phyloP scores from a whole-genome alignment of 2,797 vertebrate species.

The Danio aesculapii region DNA sequence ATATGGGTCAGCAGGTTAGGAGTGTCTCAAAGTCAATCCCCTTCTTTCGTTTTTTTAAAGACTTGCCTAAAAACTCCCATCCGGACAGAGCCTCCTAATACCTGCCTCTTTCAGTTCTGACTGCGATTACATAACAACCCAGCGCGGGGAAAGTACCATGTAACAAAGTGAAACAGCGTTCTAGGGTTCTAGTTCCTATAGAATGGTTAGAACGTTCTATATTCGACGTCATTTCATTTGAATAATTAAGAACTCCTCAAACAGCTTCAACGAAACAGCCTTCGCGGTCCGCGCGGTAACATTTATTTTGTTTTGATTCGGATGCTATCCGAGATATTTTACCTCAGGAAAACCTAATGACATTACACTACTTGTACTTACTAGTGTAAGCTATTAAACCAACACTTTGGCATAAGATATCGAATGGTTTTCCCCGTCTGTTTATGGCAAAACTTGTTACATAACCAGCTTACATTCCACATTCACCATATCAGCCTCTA shows the following conservation, averaged over 20 bases:
- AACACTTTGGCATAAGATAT: constrained; percentile 52
- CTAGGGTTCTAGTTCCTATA: not conserved
- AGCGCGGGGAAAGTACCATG: constrained; percentile 69
- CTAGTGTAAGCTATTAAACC: not conserved
- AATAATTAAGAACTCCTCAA: too few species aligned
- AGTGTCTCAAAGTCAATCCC: constrained; percentile 80
- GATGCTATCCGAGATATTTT: too few species aligned
- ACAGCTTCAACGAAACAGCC: too few species aligned
- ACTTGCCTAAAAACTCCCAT: constrained; percentile 70
- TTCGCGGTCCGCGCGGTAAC: too few species aligned
- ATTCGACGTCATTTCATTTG: not conserved
- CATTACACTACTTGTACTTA: not conserved
- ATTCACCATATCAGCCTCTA: constrained; percentile 91
- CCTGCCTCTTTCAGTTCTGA: constrained; percentile 66
- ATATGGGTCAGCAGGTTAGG: constrained; percentile 85
- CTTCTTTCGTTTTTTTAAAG: constrained; percentile 47
- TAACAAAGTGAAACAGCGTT: constrained; percentile 68
- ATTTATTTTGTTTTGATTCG: too few species aligned
- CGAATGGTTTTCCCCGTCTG: constrained; percentile 74
- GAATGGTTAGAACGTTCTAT: not conserved
- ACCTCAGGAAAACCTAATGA: not conserved
- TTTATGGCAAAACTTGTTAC: constrained; percentile 98
- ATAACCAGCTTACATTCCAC: constrained; percentile 96
- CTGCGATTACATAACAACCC: constrained; percentile 79
- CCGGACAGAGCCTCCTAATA: constrained; percentile 63